phyloP scores from a whole-genome alignment of 2,888 invertebrate species.

The Rotaria magnacalcarata region DNA sequence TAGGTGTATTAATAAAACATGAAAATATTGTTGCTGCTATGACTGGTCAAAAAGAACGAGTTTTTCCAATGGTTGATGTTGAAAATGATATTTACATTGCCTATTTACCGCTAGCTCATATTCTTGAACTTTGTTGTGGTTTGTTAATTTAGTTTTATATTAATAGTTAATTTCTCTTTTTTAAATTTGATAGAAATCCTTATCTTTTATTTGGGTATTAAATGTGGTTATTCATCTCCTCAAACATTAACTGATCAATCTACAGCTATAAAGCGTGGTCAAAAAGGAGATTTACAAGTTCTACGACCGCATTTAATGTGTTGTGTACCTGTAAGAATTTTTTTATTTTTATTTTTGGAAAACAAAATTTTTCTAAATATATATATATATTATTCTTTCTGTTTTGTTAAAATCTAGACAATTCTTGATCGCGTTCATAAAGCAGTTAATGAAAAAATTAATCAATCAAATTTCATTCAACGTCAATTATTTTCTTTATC shows the following conservation, averaged over 20 bases:
- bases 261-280: slow-evolving; percentile 89
- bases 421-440: slow-evolving; percentile 96
- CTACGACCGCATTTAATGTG: slow-evolving; percentile 88
- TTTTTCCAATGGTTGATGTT: slow-evolving; percentile 47
- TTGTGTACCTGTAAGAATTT: slow-evolving; percentile 75
- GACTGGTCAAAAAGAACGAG: slow-evolving; percentile 26
- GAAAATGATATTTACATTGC: slow-evolving; percentile 78
- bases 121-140: slow-evolving; percentile 72
- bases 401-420: slow-evolving; percentile 63
- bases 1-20: slow-evolving; percentile 45
- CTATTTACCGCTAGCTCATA: slow-evolving; percentile 91
- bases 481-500: slow-evolving; percentile 21
- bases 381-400: no score
- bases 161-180: slow-evolving; percentile 37
- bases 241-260: slow-evolving; percentile 71
- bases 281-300: slow-evolving; percentile 84
- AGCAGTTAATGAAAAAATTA: slow-evolving; percentile 86
- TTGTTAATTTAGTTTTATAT: slow-evolving; percentile 47
- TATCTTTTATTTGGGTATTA: slow-evolving; percentile 76
- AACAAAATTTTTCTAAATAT: no score
- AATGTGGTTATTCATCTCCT: slow-evolving; percentile 92
- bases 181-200: slow-evolving; percentile 62
- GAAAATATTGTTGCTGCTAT: slow-evolving; percentile 41
- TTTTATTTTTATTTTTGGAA: no score
- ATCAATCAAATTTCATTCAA: slow-evolving; percentile 56